Evolutionary conservation across 2,888 invertebrate species (phyloP).

Genomic region (Reticulitermes lucifugus): DNA sequence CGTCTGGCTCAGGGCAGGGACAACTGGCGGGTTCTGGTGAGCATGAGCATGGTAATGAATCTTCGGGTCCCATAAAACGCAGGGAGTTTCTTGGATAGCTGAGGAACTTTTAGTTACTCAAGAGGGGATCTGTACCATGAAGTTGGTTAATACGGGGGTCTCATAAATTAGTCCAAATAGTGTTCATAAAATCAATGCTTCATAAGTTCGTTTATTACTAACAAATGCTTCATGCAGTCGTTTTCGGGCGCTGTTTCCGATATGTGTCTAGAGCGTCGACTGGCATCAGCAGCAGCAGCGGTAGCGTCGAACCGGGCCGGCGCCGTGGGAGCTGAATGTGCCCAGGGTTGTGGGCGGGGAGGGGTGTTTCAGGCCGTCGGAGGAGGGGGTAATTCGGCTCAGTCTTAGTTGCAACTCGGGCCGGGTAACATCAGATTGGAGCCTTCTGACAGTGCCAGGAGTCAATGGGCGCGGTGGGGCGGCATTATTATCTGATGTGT

Average conservation of each 20-base stretch:
- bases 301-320: neutral
- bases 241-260: neutral
- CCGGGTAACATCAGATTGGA: neutral
- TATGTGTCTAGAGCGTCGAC: neutral
- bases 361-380: neutral
- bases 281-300: neutral
- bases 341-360: neutral
- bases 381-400: neutral
- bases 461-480: neutral
- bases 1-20: no score
- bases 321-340: constrained; percentile 1
- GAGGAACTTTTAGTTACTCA: no score
- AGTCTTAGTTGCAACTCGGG: constrained; percentile 24
- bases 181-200: no score
- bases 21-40: no score
- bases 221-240: neutral
- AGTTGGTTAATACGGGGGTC: no score
- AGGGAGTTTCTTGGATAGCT: no score
- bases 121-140: no score
- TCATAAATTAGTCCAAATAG: no score
- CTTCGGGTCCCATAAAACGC: no score
- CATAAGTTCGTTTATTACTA: neutral
- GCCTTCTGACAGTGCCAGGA: neutral
- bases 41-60: no score
- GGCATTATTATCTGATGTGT: no score